These are phyloP conservation scores for Phrynocephalus forsythii DNA, from an alignment of 2,797 vertebrate species.

Conservation along the genomic window DNA sequence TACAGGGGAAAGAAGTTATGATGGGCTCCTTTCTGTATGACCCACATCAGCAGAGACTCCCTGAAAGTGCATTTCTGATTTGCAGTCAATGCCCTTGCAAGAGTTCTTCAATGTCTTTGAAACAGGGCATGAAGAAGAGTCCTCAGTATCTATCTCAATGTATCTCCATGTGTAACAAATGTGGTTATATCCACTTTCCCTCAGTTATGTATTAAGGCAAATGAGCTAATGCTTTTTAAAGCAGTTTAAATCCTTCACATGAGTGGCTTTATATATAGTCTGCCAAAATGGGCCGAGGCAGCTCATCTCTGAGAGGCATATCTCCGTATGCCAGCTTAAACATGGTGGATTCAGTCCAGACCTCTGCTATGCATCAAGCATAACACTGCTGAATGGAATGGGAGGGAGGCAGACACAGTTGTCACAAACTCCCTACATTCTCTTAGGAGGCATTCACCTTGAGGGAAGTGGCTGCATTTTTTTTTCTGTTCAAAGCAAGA, in stretches of 20 bases:
- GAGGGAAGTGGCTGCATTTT: not conserved
- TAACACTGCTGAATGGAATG: conserved; percentile 11
- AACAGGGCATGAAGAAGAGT: conserved; percentile 20
- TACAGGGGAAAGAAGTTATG: not conserved
- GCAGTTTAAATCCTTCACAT: conserved; percentile 27
- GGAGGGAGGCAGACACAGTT: not conserved
- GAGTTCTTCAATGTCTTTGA: conserved; percentile 1
- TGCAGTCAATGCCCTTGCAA: not conserved
- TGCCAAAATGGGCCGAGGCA: not conserved
- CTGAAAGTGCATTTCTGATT: conserved; percentile 12
- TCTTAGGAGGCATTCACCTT: conserved; percentile 6
- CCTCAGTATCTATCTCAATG: conserved; percentile 1
- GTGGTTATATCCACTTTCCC: conserved; percentile 19
- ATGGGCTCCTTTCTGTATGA: not conserved
- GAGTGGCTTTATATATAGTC: conserved; percentile 1
- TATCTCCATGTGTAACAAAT: conserved; percentile 25
- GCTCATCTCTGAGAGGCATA: conserved; percentile 32
- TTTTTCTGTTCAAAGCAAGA: not conserved
- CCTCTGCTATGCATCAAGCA: not conserved
- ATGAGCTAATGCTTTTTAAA: conserved; percentile 10
- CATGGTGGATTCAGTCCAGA: conserved; percentile 50
- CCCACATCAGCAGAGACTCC: not conserved
- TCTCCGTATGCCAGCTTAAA: conserved; percentile 40
- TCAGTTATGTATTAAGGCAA: conserved; percentile 31
- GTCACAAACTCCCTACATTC: not conserved